Evolutionary conservation across 2,113 vertebrate species (phyloP).

Genomic region (Pterophyllum scalare): DNA sequence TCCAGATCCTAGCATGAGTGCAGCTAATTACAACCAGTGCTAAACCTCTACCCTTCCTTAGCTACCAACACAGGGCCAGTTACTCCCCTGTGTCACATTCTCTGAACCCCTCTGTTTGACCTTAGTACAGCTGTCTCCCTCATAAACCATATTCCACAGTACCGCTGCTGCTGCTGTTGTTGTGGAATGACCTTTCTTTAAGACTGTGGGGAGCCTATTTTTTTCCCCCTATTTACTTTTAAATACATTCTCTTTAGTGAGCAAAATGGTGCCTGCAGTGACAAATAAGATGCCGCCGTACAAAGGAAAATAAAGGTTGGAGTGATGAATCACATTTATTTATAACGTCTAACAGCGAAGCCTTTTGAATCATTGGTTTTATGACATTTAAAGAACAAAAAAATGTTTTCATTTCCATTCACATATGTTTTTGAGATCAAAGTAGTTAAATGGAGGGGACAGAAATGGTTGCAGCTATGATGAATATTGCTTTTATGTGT

Average conservation of each 20-base stretch:
- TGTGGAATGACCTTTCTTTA: background rate
- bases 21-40: slow-evolving; percentile 48
- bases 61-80: slow-evolving; percentile 20
- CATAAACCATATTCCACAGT: slow-evolving; percentile 39
- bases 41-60: slow-evolving; percentile 28
- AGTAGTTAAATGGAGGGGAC: background rate
- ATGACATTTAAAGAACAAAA: background rate
- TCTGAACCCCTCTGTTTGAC: slow-evolving; percentile 50
- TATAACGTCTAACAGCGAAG: background rate
- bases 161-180: background rate
- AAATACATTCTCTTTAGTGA: slow-evolving; percentile 10
- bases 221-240: background rate
- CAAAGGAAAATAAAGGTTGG: slow-evolving; percentile 11
- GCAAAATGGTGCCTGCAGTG: slow-evolving; percentile 3
- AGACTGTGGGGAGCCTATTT: background rate
- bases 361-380: slow-evolving; percentile 8
- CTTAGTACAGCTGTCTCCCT: slow-evolving; percentile 67
- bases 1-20: slow-evolving; percentile 26
- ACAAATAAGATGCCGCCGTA: background rate
- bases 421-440: background rate
- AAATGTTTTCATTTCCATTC: background rate
- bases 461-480: background rate
- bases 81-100: slow-evolving; percentile 48
- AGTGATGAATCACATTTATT: background rate
- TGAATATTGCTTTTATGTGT: background rate